These are phyloP conservation scores for Agelastica alni DNA, from an alignment of 2,888 invertebrate genomes.

Conservation along the genomic window DNA sequence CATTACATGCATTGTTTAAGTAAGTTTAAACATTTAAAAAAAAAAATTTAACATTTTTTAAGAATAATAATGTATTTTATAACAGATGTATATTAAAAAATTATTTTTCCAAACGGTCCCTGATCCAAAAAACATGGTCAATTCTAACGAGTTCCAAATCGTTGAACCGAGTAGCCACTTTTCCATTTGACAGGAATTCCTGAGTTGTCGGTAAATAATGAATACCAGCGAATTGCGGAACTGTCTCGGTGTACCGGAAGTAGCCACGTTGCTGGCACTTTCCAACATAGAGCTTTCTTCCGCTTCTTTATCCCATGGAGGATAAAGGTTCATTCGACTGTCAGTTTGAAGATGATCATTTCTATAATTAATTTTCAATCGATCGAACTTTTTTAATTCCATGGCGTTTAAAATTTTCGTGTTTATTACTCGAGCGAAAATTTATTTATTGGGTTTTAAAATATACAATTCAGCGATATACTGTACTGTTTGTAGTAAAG, in stretches of 20 bases:
- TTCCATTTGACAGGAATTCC: constrained; percentile 18
- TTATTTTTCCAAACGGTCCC: too few relatives aligned
- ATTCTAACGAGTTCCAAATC: constrained; percentile 1
- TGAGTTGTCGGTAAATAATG: constrained; percentile 42
- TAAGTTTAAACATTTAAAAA: too few relatives aligned
- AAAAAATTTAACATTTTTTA: too few relatives aligned
- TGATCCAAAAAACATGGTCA: not conserved
- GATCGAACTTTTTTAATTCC: not conserved
- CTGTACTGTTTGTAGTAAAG: too few relatives aligned
- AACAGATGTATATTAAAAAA: too few relatives aligned
- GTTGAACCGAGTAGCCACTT: constrained; percentile 6
- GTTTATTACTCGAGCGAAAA: too few relatives aligned
- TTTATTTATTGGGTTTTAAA: too few relatives aligned
- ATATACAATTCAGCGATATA: too few relatives aligned
- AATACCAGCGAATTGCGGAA: constrained; percentile 54
- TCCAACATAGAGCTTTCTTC: constrained; percentile 44
- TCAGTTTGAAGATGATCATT: not conserved
- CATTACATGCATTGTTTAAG: too few relatives aligned
- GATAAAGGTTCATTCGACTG: constrained; percentile 42
- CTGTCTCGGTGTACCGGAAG: constrained; percentile 53
- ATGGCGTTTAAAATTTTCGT: too few relatives aligned
- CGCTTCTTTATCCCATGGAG: constrained; percentile 50
- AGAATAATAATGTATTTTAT: too few relatives aligned
- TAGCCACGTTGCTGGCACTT: constrained; percentile 51
- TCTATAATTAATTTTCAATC: not conserved